Evolutionary conservation across 1,140 invertebrate genomes (phyloP).

Genomic region (Eurytemora carolleeae): DNA sequence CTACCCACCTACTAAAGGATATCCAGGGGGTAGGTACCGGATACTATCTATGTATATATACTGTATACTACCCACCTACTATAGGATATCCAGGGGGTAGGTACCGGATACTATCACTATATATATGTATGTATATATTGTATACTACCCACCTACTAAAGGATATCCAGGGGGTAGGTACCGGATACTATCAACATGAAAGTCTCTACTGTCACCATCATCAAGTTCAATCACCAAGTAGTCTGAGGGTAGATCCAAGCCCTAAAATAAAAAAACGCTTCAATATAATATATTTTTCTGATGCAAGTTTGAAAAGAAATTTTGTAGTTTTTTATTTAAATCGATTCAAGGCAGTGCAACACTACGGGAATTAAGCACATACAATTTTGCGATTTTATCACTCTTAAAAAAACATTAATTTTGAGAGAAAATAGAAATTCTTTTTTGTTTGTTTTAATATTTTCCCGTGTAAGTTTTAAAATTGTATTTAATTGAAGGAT

Average conservation of each 20-base stretch:
- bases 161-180: slow-evolving; percentile 76
- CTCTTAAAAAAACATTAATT: too few relatives aligned
- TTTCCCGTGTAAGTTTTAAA: too few relatives aligned
- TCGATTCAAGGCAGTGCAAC: not conserved
- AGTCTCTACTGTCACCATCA: slow-evolving; percentile 78
- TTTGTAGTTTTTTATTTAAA: not conserved
- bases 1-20: slow-evolving; percentile 36
- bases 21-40: slow-evolving; percentile 64
- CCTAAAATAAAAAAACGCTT: slow-evolving; percentile 4
- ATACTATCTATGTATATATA: slow-evolving; percentile 73
- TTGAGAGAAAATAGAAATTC: too few relatives aligned
- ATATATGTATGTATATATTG: too few relatives aligned
- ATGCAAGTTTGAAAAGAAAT: not conserved
- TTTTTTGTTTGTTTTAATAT: too few relatives aligned
- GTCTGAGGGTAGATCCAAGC: slow-evolving; percentile 23
- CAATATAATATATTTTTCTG: slow-evolving; percentile 13
- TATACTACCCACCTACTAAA: slow-evolving; percentile 24
- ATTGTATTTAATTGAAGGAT: too few relatives aligned
- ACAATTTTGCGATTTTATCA: not conserved
- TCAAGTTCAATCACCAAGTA: slow-evolving; percentile 85
- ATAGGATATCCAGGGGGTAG: slow-evolving; percentile 52
- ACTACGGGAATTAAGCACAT: not conserved
- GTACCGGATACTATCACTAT: not conserved
- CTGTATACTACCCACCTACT: slow-evolving; percentile 85
- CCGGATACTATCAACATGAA: slow-evolving; percentile 68